Base-by-base conservation (phyloP, 2,797 vertebrate species). In the Anniella stebbinsi region DNA sequence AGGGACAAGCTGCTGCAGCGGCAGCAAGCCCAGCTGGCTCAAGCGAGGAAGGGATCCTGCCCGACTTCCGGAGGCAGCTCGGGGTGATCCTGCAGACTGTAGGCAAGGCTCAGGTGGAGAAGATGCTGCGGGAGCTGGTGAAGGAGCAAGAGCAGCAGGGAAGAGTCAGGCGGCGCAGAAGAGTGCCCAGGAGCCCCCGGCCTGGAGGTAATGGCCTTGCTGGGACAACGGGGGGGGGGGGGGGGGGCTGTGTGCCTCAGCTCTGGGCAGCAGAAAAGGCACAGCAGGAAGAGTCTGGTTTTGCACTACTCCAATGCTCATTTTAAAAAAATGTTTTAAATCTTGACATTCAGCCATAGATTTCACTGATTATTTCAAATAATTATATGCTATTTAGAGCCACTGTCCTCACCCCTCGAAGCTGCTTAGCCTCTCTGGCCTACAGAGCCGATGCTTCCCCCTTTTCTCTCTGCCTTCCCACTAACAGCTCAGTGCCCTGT, bases 111-210 rank as follows among this genome's bases (percentile, higher is more conserved):
- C 92, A 88, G 75, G 90, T 67, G 54, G 87, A 87, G 84, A 92
- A 92, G 86, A 80, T 60, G 82, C 60, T 73, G 21, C 36, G 25
- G 21, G 87, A 85, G 45, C 2, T 30, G 41, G 86, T 88, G 80
- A 91, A 89, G 60, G 87, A 91, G 36, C 90, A 91, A 84, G 84
- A 91, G 70, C 87, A 91, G 30, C 87, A 91, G 38, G 87, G 87
- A 15, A 82, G n/a, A 76, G 76, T 82, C 69, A 45, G 57, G 84
- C 21, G 60, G 51, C 60, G 83, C 70, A 86, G 86, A 45, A 91
- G 84, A 69, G 66, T 82, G 57, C 23, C 21, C 36, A 82, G 87
- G 60, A 89, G 70, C 30, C 77, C 70, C 38, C 76, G 87, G 3
- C 45, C 10, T 4, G 25, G 83, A 86, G 90, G 90, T 91, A 69